Base-by-base conservation (phyloP, 2,888 invertebrate genomes). In the Hemistola chrysoprasaria region DNA sequence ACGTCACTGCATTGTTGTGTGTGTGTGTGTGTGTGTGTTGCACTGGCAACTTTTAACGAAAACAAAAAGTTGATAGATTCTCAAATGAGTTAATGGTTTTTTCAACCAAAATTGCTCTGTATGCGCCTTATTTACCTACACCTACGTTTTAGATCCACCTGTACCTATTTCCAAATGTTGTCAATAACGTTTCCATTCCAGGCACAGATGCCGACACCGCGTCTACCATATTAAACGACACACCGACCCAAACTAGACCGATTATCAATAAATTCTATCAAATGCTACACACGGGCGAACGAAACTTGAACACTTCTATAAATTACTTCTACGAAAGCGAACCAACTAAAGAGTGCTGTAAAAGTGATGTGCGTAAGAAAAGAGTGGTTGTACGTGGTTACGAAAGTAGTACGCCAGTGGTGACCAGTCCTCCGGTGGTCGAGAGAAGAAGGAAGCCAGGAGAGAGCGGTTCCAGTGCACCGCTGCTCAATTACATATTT, bases 401-500 rank as follows among this genome's bases (percentile, higher is more conserved):
- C 4, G 57, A 59, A 0, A 68, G 65, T 0, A 69, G 71, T 4
- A 47, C 68, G 8, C 47, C 66, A 1, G 46, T 61, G 5, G 42
- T 65, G 8, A 50, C 69, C 0, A 76, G 65, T 30, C 66, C 75
- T 1, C 29, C 69, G 9, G 53, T 55, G 8, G 50, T 71, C 52
- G 85, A 84, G 39, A 74, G 78, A 39, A 69, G 73, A 52, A 62
- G 76, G 9, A 87, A 81, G 46, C 75, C 78, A 6, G 84, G 85
- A 0, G 88, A 87, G 40, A 71, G 81, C 0, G 87, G 87, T 0
- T 86, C 88, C 0, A 86, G 81, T 51, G 79, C 88, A 0, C 87
- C 87, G 0, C 54, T 88, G 8, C 70, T 88, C 11, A 88, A 88
- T 58, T 87, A 87, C 50, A 88, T 88, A 59, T 88, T 87, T 48